These are phyloP conservation scores for Neoseiulus cucumeris DNA, from an alignment of 1,140 invertebrate genomes.

Conservation along the genomic window DNA sequence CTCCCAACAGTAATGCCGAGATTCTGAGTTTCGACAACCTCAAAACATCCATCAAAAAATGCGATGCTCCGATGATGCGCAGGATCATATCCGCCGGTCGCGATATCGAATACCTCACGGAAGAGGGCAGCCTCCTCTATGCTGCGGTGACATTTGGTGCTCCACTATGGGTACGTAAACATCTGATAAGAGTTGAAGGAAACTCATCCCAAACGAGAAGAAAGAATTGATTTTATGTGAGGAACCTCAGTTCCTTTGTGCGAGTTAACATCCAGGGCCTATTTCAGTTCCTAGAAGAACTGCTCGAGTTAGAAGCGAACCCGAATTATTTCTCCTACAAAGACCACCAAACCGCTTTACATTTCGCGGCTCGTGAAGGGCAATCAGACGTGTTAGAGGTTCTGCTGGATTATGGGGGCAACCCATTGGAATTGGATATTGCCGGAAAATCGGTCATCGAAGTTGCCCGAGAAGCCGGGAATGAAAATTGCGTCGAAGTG, in stretches of 20 bases:
- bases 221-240: no score
- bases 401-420: background rate
- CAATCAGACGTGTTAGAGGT: background rate
- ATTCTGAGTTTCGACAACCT: background rate
- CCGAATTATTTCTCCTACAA: slow-evolving; percentile 6
- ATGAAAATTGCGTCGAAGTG: background rate
- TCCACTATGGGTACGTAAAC: background rate
- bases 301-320: background rate
- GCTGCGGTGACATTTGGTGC: background rate
- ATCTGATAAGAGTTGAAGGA: background rate
- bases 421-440: background rate
- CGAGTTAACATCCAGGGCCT: no score
- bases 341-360: background rate
- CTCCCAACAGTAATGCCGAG: background rate
- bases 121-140: background rate
- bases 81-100: background rate
- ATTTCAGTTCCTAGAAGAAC: background rate
- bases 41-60: background rate
- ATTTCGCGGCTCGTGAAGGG: background rate
- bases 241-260: no score
- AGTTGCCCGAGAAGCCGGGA: background rate
- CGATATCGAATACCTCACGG: background rate
- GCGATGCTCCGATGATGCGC: background rate
- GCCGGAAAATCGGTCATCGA: background rate
- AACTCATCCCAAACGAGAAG: no score